Evolutionary conservation across 92 coral and sea anemone genomes (phyloP).

Genomic region (Micromussa lordhowensis): DNA sequence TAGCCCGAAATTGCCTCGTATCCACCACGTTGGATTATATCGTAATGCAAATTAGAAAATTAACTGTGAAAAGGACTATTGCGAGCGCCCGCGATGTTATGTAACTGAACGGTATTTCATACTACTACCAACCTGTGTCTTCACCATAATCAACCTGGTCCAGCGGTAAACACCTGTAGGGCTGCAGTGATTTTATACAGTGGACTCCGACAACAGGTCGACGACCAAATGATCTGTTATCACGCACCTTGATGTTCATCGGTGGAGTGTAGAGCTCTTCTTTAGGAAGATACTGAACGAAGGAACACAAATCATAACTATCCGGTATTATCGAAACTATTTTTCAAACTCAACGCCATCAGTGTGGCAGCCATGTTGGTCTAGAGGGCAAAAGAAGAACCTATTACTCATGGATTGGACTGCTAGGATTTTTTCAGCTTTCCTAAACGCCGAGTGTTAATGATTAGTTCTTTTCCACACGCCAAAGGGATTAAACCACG

Average conservation of each 20-base stretch:
- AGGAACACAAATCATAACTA: not conserved
- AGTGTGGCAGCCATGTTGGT: not conserved
- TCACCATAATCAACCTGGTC: constrained; percentile 53
- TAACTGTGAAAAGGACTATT: too few relatives aligned
- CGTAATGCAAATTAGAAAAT: too few relatives aligned
- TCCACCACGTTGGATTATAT: too few relatives aligned
- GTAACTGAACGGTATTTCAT: not conserved
- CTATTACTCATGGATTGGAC: not conserved
- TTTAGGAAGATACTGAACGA: constrained; percentile 80
- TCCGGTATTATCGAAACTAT: not conserved
- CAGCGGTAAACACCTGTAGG: constrained; percentile 79
- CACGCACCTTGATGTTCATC: constrained; percentile 93
- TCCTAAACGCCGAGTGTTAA: not conserved
- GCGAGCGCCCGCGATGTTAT: not conserved
- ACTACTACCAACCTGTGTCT: constrained; percentile 49
- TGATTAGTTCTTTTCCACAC: too few relatives aligned
- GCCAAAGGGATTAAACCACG: too few relatives aligned
- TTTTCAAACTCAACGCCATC: too few relatives aligned
- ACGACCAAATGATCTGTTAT: constrained; percentile 97
- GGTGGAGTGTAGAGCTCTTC: constrained; percentile 96
- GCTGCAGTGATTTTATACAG: constrained; percentile 74
- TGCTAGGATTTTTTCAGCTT: too few relatives aligned
- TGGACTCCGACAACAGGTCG: constrained; percentile 94
- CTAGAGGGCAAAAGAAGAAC: not conserved
- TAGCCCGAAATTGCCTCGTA: too few relatives aligned